Conservation (phyloP, 2,888 invertebrate genomes). For the Melinopterus prodromus region DNA sequence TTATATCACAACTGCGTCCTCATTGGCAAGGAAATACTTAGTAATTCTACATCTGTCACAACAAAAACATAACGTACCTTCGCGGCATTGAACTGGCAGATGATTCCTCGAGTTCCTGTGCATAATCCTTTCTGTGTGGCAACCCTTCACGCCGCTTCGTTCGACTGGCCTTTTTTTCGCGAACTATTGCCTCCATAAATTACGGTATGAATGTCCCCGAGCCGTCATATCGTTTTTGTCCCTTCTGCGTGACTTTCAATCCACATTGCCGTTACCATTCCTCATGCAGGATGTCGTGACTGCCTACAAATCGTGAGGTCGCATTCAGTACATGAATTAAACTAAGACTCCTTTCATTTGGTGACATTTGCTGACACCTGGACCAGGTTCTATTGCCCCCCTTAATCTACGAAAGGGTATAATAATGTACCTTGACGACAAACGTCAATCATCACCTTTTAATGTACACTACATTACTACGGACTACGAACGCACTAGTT, state of each 20-base stretch:
- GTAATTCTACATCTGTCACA: neutral
- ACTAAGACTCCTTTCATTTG: neutral
- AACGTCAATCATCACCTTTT: constrained; percentile 4
- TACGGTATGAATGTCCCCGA: neutral
- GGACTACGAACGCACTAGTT: neutral
- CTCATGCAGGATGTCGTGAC: neutral
- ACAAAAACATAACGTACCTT: neutral
- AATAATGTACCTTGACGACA: neutral
- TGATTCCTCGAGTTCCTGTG: neutral
- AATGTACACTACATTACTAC: neutral
- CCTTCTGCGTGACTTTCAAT: neutral
- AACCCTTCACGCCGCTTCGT: neutral
- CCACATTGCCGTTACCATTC: neutral
- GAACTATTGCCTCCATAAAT: neutral
- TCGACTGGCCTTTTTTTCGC: neutral
- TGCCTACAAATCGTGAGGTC: neutral
- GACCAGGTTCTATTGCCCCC: neutral
- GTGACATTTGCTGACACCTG: neutral
- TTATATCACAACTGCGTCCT: too few species aligned
- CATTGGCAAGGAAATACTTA: too few species aligned
- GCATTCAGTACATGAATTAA: neutral
- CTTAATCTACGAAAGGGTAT: neutral
- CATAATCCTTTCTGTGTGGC: neutral
- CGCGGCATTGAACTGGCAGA: neutral
- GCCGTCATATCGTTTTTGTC: neutral